phyloP scores from a whole-genome alignment of 2,888 invertebrate species.

The Perdita meconis region DNA sequence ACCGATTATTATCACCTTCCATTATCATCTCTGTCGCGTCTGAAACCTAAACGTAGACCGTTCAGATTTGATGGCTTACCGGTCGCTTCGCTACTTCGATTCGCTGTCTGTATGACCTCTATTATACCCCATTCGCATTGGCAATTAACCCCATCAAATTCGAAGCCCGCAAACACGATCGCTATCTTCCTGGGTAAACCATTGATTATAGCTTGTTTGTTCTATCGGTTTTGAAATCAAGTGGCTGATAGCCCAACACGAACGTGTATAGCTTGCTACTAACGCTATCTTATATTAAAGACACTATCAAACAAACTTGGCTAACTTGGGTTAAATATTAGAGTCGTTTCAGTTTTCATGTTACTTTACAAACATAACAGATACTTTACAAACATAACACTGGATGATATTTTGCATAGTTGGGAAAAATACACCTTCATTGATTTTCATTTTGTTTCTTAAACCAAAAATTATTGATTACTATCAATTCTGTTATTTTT shows the following conservation, averaged over 20 bases:
- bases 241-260: not conserved
- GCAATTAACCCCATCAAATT: slow-evolving; percentile 60
- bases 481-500: too few species aligned
- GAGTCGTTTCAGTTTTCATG: too few species aligned
- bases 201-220: slow-evolving; percentile 35
- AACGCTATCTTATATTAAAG: too few species aligned
- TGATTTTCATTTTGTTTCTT: too few species aligned
- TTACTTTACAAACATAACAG: too few species aligned
- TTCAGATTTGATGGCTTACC: slow-evolving; percentile 56
- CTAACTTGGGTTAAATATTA: too few species aligned
- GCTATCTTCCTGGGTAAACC: slow-evolving; percentile 37
- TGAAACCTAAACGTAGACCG: slow-evolving; percentile 51
- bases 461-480: too few species aligned
- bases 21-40: slow-evolving; percentile 55
- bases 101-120: slow-evolving; percentile 36
- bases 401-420: too few species aligned
- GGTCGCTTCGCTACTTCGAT: slow-evolving; percentile 55
- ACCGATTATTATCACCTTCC: slow-evolving; percentile 66
- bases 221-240: slow-evolving; percentile 22
- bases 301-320: too few species aligned
- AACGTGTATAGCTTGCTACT: too few species aligned
- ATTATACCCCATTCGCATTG: slow-evolving; percentile 49
- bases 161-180: slow-evolving; percentile 45
- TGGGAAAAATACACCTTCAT: too few species aligned
- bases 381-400: too few species aligned